Evolutionary conservation across 92 coral and sea anemone species (phyloP).

Genomic region (Porites cylindrica): DNA sequence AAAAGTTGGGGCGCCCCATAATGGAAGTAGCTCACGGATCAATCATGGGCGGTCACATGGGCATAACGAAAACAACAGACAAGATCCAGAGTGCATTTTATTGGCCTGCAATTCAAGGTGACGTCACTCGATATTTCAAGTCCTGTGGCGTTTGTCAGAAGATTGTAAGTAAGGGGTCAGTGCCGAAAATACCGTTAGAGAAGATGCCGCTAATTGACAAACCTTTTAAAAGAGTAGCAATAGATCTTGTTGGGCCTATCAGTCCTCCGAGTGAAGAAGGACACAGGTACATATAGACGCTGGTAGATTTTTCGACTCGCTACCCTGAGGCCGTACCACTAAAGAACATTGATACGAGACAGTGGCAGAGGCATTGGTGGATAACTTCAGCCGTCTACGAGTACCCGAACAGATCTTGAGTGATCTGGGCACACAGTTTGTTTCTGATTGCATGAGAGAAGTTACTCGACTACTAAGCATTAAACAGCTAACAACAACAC

Average conservation of each 20-base stretch:
- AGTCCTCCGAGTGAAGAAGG: slow-evolving; percentile 41
- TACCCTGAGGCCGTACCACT: slow-evolving; percentile 61
- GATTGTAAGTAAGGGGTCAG: slow-evolving; percentile 65
- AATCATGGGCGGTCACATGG: slow-evolving; percentile 32
- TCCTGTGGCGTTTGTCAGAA: slow-evolving; percentile 75
- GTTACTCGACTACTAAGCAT: slow-evolving; percentile 49
- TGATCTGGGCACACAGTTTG: slow-evolving; percentile 66
- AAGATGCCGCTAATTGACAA: slow-evolving; percentile 77
- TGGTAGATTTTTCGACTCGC: slow-evolving; percentile 18
- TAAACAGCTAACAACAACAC: slow-evolving; percentile 49
- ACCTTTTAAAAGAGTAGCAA: slow-evolving; percentile 67
- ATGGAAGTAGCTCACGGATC: slow-evolving; percentile 68
- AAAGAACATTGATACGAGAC: slow-evolving; percentile 41
- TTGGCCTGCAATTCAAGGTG: slow-evolving; percentile 48
- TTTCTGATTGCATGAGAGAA: too few species aligned
- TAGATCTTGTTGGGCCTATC: slow-evolving; percentile 48
- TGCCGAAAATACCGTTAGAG: slow-evolving; percentile 60
- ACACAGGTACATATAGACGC: slow-evolving; percentile 48
- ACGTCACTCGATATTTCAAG: slow-evolving; percentile 41
- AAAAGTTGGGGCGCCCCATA: slow-evolving; percentile 24
- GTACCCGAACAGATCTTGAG: slow-evolving; percentile 61
- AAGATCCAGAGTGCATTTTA: slow-evolving; percentile 23
- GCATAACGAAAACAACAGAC: slow-evolving; percentile 53
- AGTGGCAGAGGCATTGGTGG: slow-evolving; percentile 50
- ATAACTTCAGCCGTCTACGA: slow-evolving; percentile 53